A percentile compares a stretch with the other conserved stretches of the same genome.
Conservation (phyloP, 92 coral and sea anemone species). For the Meandrina meandrites region DNA sequence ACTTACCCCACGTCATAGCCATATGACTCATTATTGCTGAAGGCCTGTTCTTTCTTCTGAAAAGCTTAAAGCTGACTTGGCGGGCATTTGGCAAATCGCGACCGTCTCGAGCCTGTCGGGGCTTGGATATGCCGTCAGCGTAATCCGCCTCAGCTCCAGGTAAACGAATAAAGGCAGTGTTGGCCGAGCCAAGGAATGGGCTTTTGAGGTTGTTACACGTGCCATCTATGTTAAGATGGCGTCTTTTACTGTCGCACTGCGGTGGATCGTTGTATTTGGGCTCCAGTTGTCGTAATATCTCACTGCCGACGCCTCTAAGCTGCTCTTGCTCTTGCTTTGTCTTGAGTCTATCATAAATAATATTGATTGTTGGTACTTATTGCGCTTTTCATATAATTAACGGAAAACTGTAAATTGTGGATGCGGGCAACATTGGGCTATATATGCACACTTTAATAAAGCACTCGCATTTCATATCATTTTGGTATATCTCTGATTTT, state of each 20-base stretch:
- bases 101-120: constrained; percentile 26
- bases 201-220: constrained; percentile 39
- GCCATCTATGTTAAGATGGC: constrained; percentile 46
- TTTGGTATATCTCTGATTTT: no score
- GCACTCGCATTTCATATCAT: no score
- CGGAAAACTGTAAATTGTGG: no score
- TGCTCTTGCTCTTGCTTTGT: not conserved
- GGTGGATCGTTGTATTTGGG: not conserved
- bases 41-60: not conserved
- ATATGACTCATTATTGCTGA: constrained; percentile 23
- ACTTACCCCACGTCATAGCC: constrained; percentile 64
- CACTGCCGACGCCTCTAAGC: not conserved
- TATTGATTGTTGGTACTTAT: not conserved
- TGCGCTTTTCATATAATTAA: no score
- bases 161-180: constrained; percentile 40
- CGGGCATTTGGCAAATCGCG: constrained; percentile 46
- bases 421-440: no score
- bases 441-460: no score
- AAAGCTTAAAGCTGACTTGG: constrained; percentile 20
- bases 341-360: not conserved
- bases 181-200: constrained; percentile 39
- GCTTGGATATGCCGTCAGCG: constrained; percentile 42
- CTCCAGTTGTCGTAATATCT: not conserved
- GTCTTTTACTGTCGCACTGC: not conserved
- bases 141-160: constrained; percentile 51